Conservation (phyloP, 1,140 invertebrate species). For the Antheraea pernyi region DNA sequence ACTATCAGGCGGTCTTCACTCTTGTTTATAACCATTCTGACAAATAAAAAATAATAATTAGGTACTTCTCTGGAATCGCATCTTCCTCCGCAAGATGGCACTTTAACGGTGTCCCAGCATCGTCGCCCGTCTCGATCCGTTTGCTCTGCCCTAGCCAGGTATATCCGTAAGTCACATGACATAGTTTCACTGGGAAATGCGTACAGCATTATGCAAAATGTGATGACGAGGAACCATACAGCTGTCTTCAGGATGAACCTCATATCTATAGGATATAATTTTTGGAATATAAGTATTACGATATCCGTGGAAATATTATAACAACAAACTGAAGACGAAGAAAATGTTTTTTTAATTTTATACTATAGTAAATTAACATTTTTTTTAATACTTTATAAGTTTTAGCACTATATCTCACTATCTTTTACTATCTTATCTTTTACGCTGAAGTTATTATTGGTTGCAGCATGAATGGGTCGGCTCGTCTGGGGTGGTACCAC, state of each 20-base stretch:
- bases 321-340: too few relatives aligned
- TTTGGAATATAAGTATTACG: too few relatives aligned
- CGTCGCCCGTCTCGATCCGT: constrained; percentile 33
- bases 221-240: not conserved
- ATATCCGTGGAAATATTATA: too few relatives aligned
- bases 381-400: too few relatives aligned
- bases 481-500: too few relatives aligned
- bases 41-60: not conserved
- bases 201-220: not conserved
- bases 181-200: not conserved
- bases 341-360: too few relatives aligned
- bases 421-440: too few relatives aligned
- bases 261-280: not conserved
- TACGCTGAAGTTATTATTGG: too few relatives aligned
- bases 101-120: constrained; percentile 48
- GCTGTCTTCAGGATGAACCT: not conserved
- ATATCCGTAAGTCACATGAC: constrained; percentile 22
- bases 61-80: constrained; percentile 52
- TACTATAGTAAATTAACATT: too few relatives aligned
- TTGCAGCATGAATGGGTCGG: too few relatives aligned
- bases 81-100: constrained; percentile 42
- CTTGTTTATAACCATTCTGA: not conserved
- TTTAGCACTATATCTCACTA: too few relatives aligned
- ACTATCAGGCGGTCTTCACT: too few relatives aligned
- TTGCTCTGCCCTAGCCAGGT: constrained; percentile 41